phyloP scores from a whole-genome alignment of 2,113 vertebrate genomes.

The Lamprotornis superbus region DNA sequence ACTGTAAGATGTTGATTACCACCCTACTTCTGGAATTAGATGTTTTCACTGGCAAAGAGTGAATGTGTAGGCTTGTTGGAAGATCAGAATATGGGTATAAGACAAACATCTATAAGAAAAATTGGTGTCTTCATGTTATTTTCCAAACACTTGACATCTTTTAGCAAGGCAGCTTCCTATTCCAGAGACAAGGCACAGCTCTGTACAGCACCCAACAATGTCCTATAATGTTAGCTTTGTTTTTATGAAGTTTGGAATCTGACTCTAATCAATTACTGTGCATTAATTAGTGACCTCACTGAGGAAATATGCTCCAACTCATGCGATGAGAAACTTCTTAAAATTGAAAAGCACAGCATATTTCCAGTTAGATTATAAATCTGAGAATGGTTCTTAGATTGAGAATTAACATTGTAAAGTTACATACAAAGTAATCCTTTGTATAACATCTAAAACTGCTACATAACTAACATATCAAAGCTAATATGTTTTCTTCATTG shows the following conservation, averaged over 20 bases:
- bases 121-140: background rate
- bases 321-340: background rate
- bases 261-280: background rate
- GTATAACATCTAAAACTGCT: background rate
- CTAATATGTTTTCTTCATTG: background rate
- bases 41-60: background rate
- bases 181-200: background rate
- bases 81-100: background rate
- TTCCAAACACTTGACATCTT: background rate
- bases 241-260: background rate
- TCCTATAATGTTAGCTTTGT: background rate
- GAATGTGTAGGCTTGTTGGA: background rate
- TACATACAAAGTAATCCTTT: background rate
- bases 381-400: background rate
- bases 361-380: background rate
- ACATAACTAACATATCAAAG: background rate
- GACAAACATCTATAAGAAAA: background rate
- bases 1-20: background rate
- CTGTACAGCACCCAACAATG: background rate
- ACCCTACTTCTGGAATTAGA: background rate
- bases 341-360: background rate
- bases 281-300: background rate
- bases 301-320: background rate
- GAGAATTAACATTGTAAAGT: background rate
- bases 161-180: background rate